Base-by-base conservation (phyloP, 2,797 vertebrate species). In the Saguinus oedipus region DNA sequence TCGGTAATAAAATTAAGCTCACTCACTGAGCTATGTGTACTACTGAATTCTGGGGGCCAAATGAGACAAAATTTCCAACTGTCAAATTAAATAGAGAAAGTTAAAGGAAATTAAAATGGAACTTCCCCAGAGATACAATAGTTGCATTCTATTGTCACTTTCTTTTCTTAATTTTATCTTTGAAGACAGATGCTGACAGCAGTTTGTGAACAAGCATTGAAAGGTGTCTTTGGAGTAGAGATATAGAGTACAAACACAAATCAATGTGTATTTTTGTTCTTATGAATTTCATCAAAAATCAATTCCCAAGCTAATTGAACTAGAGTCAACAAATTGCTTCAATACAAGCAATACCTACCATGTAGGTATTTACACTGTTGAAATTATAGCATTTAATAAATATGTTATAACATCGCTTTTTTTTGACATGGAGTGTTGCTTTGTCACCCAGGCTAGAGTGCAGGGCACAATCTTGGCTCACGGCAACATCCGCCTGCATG, bases 11-110 rank as follows among this genome's bases (percentile, higher is more conserved):
- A 97, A 89, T 97, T 95, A 96, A 84, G 24, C 95, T 94, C 50
- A 57, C 26, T 89, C 53, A 57, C 26, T 89, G 87, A 88, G 64
- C 15, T 79, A 82, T 88, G 42, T 26, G 92, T 57, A 95, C 48
- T 81, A 79, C 59, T 86, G 53, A 64, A 44, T 50, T 97, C 90
- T 84, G 59, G 30, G 24, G 76, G 87, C 53, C 59, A 57, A 59
- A 74, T 76, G 53, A 98, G 75, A 96, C n/a, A 89, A 90, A 95
- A 95, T 91, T 93, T 98, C 97, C 93, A 55, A 94, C 79, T 88
- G 42, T 96, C 93, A 97, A 95, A 97, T 90, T 97, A 98, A 98
- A 22, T 59, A 86, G 68, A 57, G 36, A 82, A 86, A 96, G 46
- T 87, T 95, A 86, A 97, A 79, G 72, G 11, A 57, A 50, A 61